Evolutionary conservation across 2,113 vertebrate genomes (phyloP).

Genomic region (Caretta caretta): DNA sequence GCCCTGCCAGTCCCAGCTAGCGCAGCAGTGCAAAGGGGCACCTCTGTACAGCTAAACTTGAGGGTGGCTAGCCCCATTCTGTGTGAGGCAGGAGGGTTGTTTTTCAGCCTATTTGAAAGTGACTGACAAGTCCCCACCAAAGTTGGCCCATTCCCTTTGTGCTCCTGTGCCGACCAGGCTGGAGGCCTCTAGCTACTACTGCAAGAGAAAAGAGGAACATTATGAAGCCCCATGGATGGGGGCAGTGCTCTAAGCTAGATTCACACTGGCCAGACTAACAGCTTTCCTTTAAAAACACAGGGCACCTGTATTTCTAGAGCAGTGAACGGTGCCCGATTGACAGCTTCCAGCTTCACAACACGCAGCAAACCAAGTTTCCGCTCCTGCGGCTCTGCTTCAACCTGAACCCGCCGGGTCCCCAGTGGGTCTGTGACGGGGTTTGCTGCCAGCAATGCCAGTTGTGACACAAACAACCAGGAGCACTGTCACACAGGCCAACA

Average conservation of each 20-base stretch:
- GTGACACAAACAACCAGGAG: not conserved
- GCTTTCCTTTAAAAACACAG: not conserved
- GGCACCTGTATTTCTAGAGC: not conserved
- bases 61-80: not conserved
- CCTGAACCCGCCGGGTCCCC: no score
- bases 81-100: not conserved
- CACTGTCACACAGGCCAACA: not conserved
- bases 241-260: no score
- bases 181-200: fast-evolving
- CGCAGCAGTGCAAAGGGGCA: not conserved
- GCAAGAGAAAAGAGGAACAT: fast-evolving
- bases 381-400: not conserved
- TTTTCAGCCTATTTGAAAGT: no score
- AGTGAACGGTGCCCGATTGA: not conserved
- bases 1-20: not conserved
- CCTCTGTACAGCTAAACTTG: not conserved
- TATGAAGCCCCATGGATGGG: fast-evolving
- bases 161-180: not conserved
- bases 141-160: not conserved
- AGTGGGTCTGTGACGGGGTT: no score
- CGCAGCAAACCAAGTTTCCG: no score
- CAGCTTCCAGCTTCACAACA: no score
- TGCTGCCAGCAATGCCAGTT: no score
- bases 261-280: not conserved
- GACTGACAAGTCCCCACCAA: no score